phyloP scores from a whole-genome alignment of 2,888 invertebrate species.

The Anoncus sp. region DNA sequence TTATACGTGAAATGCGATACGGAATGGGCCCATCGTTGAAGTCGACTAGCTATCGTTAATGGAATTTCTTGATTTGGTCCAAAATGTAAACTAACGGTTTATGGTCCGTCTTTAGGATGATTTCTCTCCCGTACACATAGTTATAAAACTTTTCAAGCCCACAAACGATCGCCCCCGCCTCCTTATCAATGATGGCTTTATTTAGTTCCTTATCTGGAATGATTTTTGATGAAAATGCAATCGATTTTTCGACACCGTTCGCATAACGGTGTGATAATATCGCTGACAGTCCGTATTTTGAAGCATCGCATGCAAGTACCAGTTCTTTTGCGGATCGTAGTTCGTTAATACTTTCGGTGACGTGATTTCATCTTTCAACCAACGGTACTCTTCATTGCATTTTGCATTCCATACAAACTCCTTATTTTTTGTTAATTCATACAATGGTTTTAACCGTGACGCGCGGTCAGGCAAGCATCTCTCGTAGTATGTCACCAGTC shows the following conservation, averaged over 20 bases:
- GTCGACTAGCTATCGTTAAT: background rate
- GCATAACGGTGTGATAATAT: conserved; percentile 6
- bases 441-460: background rate
- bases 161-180: background rate
- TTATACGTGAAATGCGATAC: background rate
- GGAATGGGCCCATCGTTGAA: conserved; percentile 6
- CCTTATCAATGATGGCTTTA: conserved; percentile 10
- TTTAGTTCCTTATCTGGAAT: conserved; percentile 1
- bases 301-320: background rate
- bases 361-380: background rate
- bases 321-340: background rate
- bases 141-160: background rate
- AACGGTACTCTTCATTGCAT: background rate
- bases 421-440: conserved; percentile 30
- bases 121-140: background rate
- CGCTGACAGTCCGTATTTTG: background rate
- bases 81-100: conserved; percentile 9
- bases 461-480: background rate
- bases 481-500: conserved; percentile 10
- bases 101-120: conserved; percentile 14
- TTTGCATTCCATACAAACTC: conserved; percentile 66
- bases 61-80: conserved; percentile 5
- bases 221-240: background rate
- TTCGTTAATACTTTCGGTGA: background rate
- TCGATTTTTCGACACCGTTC: background rate